Evolutionary conservation across 1,140 invertebrate species (phyloP).

Genomic region (Bradysia coprophila): DNA sequence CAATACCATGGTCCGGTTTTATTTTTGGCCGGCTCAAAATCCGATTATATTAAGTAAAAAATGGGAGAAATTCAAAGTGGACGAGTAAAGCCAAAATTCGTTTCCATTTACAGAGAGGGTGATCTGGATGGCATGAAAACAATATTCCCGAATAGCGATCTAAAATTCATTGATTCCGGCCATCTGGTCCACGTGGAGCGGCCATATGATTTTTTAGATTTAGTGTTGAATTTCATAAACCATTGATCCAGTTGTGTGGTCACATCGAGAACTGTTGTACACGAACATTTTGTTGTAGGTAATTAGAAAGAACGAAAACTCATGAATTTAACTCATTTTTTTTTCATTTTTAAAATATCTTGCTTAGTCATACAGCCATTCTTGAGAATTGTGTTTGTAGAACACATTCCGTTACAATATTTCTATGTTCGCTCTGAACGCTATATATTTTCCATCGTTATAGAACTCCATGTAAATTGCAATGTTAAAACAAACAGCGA

Average conservation of each 20-base stretch:
- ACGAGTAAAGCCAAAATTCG: not conserved
- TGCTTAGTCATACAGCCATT: no score
- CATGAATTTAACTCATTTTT: not conserved
- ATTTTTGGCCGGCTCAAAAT: slow-evolving; percentile 65
- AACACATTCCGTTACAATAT: no score
- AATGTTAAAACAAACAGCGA: no score
- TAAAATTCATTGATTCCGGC: slow-evolving; percentile 60
- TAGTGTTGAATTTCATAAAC: slow-evolving; percentile 31
- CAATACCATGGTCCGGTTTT: slow-evolving; percentile 48
- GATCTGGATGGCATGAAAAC: slow-evolving; percentile 47
- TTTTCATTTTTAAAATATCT: no score
- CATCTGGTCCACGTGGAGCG: slow-evolving; percentile 90
- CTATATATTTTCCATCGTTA: no score
- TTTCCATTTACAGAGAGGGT: slow-evolving; percentile 25
- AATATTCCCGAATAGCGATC: slow-evolving; percentile 56
- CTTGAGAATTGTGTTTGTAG: no score
- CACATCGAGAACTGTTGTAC: not conserved
- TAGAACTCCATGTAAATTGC: no score
- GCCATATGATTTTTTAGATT: slow-evolving; percentile 55
- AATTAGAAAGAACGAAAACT: not conserved
- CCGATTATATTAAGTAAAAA: slow-evolving; percentile 55
- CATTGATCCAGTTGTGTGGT: not conserved
- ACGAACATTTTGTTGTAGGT: not conserved
- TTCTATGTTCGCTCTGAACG: no score
- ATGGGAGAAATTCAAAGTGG: not conserved